These are phyloP conservation scores for Gandaritis pyraliata DNA, from an alignment of 2,888 invertebrate species.

Conservation along the genomic window DNA sequence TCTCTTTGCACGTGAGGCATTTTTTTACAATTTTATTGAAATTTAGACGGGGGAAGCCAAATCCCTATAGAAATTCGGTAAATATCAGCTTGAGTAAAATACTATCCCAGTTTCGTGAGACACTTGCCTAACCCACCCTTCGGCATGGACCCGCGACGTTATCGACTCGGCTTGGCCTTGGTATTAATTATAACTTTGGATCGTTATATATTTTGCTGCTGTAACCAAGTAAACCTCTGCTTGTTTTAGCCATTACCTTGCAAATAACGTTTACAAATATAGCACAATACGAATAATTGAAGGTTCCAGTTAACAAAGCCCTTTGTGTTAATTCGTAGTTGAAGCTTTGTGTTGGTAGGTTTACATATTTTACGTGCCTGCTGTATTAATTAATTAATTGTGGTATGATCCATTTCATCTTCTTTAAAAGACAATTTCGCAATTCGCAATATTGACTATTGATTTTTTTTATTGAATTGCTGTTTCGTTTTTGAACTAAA, in stretches of 20 bases:
- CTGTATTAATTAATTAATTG: not conserved
- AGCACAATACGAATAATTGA: slow-evolving; percentile 22
- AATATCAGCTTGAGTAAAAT: slow-evolving; percentile 2
- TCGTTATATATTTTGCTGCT: slow-evolving; percentile 35
- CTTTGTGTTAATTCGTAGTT: slow-evolving; percentile 1
- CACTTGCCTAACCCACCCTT: slow-evolving; percentile 20
- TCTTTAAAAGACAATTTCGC: too few relatives aligned
- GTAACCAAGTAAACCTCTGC: slow-evolving; percentile 15
- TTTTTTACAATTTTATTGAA: too few relatives aligned
- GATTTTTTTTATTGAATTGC: too few relatives aligned
- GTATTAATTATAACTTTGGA: slow-evolving; percentile 52
- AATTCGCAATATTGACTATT: too few relatives aligned
- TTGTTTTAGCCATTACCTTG: slow-evolving; percentile 25
- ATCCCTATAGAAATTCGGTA: too few relatives aligned
- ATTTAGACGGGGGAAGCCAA: too few relatives aligned
- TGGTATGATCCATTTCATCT: not conserved
- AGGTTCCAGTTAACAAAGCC: slow-evolving; percentile 17
- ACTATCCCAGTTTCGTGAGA: slow-evolving; percentile 16
- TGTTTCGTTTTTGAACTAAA: too few relatives aligned
- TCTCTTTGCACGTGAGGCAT: too few relatives aligned
- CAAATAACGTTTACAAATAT: slow-evolving; percentile 20
- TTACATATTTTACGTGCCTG: not conserved
- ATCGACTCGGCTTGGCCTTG: slow-evolving; percentile 53
- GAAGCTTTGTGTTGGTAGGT: not conserved
- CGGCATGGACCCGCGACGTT: slow-evolving; percentile 33